Evolutionary conservation across 2,888 invertebrate species (phyloP), one percentile per base, ranked within the genome.

Genomic region (Bruchidius siliquastri): DNA sequence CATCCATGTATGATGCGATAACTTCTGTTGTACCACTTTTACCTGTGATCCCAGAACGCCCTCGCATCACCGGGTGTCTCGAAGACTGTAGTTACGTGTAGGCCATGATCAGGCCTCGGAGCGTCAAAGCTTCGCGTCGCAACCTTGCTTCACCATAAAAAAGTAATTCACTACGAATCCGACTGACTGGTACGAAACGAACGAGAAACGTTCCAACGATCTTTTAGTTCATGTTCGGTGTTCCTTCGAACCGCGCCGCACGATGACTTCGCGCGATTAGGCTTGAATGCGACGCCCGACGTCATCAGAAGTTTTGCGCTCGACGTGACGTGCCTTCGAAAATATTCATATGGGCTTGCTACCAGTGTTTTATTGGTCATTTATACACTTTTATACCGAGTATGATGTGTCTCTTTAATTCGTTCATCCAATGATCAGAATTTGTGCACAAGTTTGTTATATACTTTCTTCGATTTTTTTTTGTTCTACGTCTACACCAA

Each of bases 121-220:
- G 49, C 49, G 18, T 8, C 49, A 13, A 1, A 49, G 49, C 49
- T 1, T 49, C 49, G 49, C 49, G 49, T 18, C 49, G 6, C 72
- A 75, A 72, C 75, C 75, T 74, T 73, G 75, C 70, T 30, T 21
- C 13, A 74, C 68, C 71, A 72, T 69, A 80, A 73, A 74, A 73
- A 81, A 78, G 68, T 79, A 79, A 80, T 79, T 81, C 80, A 80
- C 80, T 80, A 79, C 80, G 79, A 81, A 81, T 82, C 81, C 80
- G 81, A 80, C 82, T 82, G 68, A 68, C 68, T 68, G 83, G 83
- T 82, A 83, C 83, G 82, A 79, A 68, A 49, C 49, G 49, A 49
- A 49, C 49, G 13, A 49, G 18, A 18, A 8, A 49, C 8, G 26
- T 4, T 4, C 21, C 21, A 21, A 10, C 78, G 69, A 75, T 75